Conservation (phyloP, 2,113 vertebrate genomes). For the Myotis brandtii region DNA sequence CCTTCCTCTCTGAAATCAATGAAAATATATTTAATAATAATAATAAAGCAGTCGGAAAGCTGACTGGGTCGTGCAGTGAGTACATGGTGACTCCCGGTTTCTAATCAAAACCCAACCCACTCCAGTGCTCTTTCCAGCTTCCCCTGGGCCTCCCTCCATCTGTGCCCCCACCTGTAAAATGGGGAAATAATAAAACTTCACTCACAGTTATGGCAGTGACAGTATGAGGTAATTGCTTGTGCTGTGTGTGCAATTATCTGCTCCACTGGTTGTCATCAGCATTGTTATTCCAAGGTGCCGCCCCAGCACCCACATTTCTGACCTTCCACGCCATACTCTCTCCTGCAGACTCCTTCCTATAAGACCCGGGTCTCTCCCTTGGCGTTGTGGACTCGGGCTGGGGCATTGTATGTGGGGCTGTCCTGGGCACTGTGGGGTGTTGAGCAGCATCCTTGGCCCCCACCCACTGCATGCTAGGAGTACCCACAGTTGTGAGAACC, state of each 20-base stretch:
- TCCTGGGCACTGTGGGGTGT: background rate
- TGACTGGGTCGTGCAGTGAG: too few relatives aligned
- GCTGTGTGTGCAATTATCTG: fast-evolving
- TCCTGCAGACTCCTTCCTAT: background rate
- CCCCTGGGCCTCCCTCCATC: background rate
- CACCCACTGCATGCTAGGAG: background rate
- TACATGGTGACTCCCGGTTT: background rate
- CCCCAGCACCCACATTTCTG: background rate
- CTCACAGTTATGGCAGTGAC: fast-evolving
- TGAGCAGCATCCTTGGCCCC: background rate
- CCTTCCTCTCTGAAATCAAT: too few relatives aligned
- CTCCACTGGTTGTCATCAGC: background rate
- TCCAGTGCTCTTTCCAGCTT: background rate
- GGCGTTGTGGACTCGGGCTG: background rate
- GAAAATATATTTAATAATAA: too few relatives aligned
- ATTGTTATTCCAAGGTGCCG: fast-evolving
- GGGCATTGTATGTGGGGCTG: background rate
- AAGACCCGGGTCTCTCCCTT: background rate
- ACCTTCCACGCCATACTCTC: fast-evolving
- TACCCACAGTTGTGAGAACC: fast-evolving
- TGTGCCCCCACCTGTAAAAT: background rate
- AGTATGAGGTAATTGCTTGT: too few relatives aligned
- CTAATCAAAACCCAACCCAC: fast-evolving
- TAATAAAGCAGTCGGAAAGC: background rate
- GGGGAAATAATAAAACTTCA: background rate